phyloP scores from a whole-genome alignment of 2,888 invertebrate species.

The Hirtodrosophila duncani region DNA sequence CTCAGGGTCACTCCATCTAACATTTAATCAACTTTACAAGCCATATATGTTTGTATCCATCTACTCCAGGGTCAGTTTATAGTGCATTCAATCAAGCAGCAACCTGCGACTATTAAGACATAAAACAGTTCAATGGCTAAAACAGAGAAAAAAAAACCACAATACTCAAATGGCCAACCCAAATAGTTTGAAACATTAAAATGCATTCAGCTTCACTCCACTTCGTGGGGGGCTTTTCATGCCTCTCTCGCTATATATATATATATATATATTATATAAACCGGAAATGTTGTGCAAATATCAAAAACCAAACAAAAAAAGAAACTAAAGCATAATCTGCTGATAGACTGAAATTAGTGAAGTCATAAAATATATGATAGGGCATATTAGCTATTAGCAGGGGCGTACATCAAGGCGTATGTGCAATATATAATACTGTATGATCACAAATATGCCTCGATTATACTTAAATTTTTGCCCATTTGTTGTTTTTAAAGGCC shows the following conservation, averaged over 20 bases:
- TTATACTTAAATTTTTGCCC: constrained; percentile 28
- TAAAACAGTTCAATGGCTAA: constrained; percentile 2
- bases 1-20: no score
- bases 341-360: no score
- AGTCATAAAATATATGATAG: constrained; percentile 33
- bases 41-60: no score
- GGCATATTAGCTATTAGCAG: constrained; percentile 12
- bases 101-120: constrained; percentile 1
- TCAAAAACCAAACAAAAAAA: constrained; percentile 1
- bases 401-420: constrained; percentile 25
- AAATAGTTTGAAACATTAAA: constrained; percentile 39
- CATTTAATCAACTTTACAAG: no score
- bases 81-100: no score
- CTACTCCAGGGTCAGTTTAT: no score
- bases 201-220: no score
- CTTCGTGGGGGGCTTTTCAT: constrained; percentile 36
- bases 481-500: constrained; percentile 39
- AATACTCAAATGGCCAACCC: not conserved
- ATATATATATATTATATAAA: no score
- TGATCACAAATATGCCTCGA: constrained; percentile 15
- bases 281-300: constrained; percentile 29
- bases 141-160: constrained; percentile 8
- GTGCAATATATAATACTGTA: constrained; percentile 33
- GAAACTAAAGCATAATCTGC: constrained; percentile 15
- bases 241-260: no score